Percentiles rank a stretch among this genome's conserved stretches.
Evolutionary conservation across 2,113 vertebrate genomes (phyloP).

Genomic region (Etia nguti): DNA sequence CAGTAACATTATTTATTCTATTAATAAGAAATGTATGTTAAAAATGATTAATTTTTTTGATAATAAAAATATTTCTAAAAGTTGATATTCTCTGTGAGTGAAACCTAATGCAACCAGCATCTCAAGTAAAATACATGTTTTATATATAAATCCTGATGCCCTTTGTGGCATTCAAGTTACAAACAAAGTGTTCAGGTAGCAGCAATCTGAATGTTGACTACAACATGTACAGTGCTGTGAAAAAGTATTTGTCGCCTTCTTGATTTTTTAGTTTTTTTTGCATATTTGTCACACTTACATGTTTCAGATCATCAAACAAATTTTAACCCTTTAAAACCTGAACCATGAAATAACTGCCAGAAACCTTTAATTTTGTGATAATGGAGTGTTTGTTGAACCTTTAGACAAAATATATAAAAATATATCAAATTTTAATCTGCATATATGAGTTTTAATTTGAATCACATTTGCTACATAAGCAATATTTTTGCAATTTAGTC

Average conservation of each 20-base stretch:
- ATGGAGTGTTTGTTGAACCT: not conserved
- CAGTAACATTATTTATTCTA: not conserved
- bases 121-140: not conserved
- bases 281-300: not conserved
- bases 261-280: not conserved
- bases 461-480: not conserved
- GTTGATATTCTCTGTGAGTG: not conserved
- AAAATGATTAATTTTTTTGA: not conserved
- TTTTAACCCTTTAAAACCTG: not conserved
- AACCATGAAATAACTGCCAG: not conserved
- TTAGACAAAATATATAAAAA: not conserved
- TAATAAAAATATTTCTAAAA: not conserved
- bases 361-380: not conserved
- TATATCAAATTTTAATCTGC: not conserved
- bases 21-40: not conserved
- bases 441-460: not conserved
- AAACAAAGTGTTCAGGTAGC: not conserved
- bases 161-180: not conserved
- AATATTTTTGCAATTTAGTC: not conserved
- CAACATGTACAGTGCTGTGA: not conserved
- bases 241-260: not conserved
- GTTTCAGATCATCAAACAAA: not conserved
- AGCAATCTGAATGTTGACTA: not conserved
- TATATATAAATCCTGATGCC: not conserved
- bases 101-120: not conserved